phyloP scores from a whole-genome alignment of 2,888 invertebrate genomes.

The Toxonevra muliebris region DNA sequence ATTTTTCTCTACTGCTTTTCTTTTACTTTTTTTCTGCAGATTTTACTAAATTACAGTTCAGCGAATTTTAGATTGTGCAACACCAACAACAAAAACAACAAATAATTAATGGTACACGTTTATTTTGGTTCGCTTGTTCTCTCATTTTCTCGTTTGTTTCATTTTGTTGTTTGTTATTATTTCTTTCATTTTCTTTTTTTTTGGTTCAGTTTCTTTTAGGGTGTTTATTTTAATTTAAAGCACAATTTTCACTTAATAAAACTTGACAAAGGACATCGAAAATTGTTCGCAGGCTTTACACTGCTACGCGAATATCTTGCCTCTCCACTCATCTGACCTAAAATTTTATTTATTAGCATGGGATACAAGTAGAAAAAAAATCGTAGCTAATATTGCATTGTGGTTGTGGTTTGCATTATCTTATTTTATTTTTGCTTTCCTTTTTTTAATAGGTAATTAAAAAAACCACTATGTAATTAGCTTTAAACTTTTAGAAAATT shows the following conservation, averaged over 20 bases:
- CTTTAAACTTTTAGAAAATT: slow-evolving; percentile 23
- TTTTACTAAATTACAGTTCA: slow-evolving; percentile 54
- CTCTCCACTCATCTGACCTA: too few species aligned
- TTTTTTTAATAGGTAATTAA: slow-evolving; percentile 12
- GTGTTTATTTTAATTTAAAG: slow-evolving; percentile 9
- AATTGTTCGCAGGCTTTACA: neutral
- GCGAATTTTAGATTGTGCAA: slow-evolving; percentile 40
- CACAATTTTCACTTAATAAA: slow-evolving; percentile 27
- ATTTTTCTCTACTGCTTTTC: neutral
- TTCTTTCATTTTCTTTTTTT: neutral
- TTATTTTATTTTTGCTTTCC: too few species aligned
- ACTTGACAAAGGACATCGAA: slow-evolving; percentile 18
- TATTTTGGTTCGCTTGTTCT: neutral
- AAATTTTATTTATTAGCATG: slow-evolving; percentile 17
- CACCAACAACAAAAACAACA: slow-evolving; percentile 20
- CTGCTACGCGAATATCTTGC: neutral
- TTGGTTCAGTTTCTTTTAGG: neutral
- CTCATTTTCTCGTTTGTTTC: neutral
- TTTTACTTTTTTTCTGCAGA: neutral
- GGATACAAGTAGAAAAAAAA: neutral
- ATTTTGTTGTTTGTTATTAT: slow-evolving; percentile 7
- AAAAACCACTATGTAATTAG: slow-evolving; percentile 27
- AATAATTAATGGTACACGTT: slow-evolving; percentile 17
- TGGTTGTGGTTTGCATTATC: neutral
- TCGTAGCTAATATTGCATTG: slow-evolving; percentile 6